Evolutionary conservation across 1,140 invertebrate species (phyloP), one percentile per base, ranked within the genome.

Genomic region (Trachymyrmex cornetzi): DNA sequence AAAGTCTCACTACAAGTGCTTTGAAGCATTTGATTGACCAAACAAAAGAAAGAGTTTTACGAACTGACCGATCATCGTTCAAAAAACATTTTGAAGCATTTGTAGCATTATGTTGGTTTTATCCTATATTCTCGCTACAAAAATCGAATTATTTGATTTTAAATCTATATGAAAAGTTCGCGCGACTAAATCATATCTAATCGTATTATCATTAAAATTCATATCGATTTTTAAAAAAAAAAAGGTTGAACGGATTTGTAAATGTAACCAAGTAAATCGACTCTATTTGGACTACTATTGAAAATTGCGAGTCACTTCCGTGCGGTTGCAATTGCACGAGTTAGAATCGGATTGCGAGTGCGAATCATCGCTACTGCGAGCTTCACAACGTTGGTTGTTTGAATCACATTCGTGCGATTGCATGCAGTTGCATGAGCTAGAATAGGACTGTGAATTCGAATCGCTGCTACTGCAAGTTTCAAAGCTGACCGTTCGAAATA

Each of bases 401-500:
- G 81, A 77, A 77, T 44, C 38, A 44, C 11, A 44, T 44, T 44
- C 38, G 38, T 44, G 38, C 38, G 38, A 2, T 44, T 44, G 14
- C 3, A 16, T 50, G 11, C 61, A 67, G 6, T 44, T 7, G 77
- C 64, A 69, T 5, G 14, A 69, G n/a, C 30, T 9, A 24, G 34
- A 67, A 24, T 67, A 14, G 63, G 3, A 48, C 50, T n/a, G 75
- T 6, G 44, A 69, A n/a, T 11, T 24, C 16, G 22, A 71, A 19
- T 57, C 11, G 2, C n/a, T 14, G 27, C 44, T 57, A 55, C 16
- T 9, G 50, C 3, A 11, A 44, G 22, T 44, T 44, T 77, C 19
- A 53, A 27, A 19, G n/a, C 6, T 27, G 14, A 2, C 22, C 44
- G 59, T 19, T 50, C 19, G 81, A 77, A 77, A 85, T 64, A 63